These are phyloP conservation scores for Stenichneumon culpator DNA, from an alignment of 2,888 invertebrate species.

Conservation along the genomic window DNA sequence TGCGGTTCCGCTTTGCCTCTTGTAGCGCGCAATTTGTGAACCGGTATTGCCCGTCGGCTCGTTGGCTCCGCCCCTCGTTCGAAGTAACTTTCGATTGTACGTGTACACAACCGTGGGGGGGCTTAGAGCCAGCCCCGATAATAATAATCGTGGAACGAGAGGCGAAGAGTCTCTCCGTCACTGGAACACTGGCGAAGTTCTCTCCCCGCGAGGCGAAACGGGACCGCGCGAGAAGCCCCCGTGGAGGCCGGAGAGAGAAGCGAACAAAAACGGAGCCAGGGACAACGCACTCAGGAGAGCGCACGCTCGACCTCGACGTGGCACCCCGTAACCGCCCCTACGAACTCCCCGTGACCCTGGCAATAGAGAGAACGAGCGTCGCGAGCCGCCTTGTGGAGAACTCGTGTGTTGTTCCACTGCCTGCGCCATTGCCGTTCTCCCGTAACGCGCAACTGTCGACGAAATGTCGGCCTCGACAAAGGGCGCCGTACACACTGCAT, in stretches of 20 bases:
- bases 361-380: conserved; percentile 58
- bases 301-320: conserved; percentile 64
- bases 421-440: conserved; percentile 69
- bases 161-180: conserved; percentile 49
- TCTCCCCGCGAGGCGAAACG: conserved; percentile 64
- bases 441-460: conserved; percentile 79
- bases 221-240: conserved; percentile 40
- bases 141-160: conserved; percentile 70
- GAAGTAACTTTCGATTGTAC: conserved; percentile 80
- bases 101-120: conserved; percentile 56
- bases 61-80: conserved; percentile 77
- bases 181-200: conserved; percentile 43
- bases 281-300: conserved; percentile 49
- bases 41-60: conserved; percentile 52
- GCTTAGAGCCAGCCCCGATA: conserved; percentile 80
- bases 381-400: conserved; percentile 67
- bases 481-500: conserved; percentile 3
- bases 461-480: conserved; percentile 71
- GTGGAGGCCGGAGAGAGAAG: conserved; percentile 42
- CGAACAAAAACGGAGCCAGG: conserved; percentile 27
- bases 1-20: conserved; percentile 56
- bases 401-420: conserved; percentile 67
- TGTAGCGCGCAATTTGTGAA: conserved; percentile 54
- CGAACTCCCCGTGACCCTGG: conserved; percentile 65
- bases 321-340: conserved; percentile 64